Evolutionary conservation across 2,888 invertebrate species (phyloP).

Genomic region (Epinotia brunnichana): DNA sequence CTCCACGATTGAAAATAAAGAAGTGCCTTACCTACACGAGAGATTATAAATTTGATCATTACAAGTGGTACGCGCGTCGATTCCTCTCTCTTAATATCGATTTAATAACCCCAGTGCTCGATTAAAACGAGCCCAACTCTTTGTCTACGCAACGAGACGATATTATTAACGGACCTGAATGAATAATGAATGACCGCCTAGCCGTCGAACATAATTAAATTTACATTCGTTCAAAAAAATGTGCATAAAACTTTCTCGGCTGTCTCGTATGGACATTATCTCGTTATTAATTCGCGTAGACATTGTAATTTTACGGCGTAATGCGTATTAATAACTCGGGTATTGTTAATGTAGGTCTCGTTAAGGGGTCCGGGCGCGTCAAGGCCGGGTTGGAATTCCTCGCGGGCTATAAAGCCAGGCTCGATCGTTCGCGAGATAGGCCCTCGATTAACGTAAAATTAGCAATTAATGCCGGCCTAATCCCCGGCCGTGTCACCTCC

Average conservation of each 20-base stretch:
- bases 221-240: conserved; percentile 50
- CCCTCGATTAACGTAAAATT: conserved; percentile 58
- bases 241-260: conserved; percentile 52
- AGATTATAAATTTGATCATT: conserved; percentile 82
- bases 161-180: conserved; percentile 57
- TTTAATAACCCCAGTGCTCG: conserved; percentile 74
- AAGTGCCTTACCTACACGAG: conserved; percentile 78
- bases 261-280: conserved; percentile 56
- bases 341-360: conserved; percentile 58
- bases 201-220: conserved; percentile 50
- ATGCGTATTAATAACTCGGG: conserved; percentile 58
- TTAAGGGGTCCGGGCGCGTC: conserved; percentile 54
- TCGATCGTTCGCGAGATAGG: conserved; percentile 57
- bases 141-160: conserved; percentile 65
- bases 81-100: conserved; percentile 77
- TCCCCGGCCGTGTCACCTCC: conserved; percentile 61
- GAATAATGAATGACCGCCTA: conserved; percentile 55
- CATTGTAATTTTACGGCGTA: conserved; percentile 68
- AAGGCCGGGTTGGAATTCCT: conserved; percentile 65
- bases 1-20: conserved; percentile 78
- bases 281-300: conserved; percentile 61
- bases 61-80: conserved; percentile 78
- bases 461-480: conserved; percentile 62
- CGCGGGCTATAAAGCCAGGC: conserved; percentile 59
- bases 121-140: conserved; percentile 64